Conservation (phyloP, 2,113 vertebrate genomes). For the Thunnus maccoyii region DNA sequence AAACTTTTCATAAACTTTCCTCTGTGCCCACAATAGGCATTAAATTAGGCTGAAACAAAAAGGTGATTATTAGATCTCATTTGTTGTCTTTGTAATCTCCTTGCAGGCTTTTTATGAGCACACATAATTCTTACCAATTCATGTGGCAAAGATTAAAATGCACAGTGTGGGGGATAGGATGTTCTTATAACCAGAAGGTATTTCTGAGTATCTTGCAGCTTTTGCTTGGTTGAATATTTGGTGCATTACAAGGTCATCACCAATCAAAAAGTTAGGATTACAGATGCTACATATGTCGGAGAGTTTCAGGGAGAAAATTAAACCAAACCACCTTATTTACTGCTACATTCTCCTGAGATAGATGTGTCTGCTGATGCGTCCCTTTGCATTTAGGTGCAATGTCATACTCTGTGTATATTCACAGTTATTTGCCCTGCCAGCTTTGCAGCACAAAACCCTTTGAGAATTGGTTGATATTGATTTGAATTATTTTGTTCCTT, state of each 20-base stretch:
- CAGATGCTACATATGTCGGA: not conserved
- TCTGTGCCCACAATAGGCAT: conserved; percentile 1
- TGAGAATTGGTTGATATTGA: conserved; percentile 30
- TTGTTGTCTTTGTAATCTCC: conserved; percentile 61
- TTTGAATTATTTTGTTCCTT: conserved; percentile 50
- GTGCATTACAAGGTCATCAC: conserved; percentile 59
- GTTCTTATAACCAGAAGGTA: conserved; percentile 42
- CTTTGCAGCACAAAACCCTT: conserved; percentile 31
- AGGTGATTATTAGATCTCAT: conserved; percentile 6
- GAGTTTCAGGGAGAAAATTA: conserved; percentile 25
- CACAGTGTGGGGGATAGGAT: conserved; percentile 23
- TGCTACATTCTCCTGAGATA: conserved; percentile 42
- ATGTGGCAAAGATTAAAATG: conserved; percentile 54
- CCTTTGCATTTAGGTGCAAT: conserved; percentile 36
- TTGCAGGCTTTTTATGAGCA: conserved; percentile 46
- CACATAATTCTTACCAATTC: conserved; percentile 63
- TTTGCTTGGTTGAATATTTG: conserved; percentile 29
- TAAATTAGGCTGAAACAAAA: conserved; percentile 51
- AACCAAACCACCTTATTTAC: conserved; percentile 41
- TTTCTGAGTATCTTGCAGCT: conserved; percentile 45
- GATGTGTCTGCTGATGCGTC: conserved; percentile 8
- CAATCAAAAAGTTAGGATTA: conserved; percentile 32
- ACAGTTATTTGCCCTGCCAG: conserved; percentile 45
- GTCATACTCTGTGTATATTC: conserved; percentile 40
- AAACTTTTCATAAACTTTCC: not conserved